Evolutionary conservation across 2,797 vertebrate genomes (phyloP), one percentile per base, ranked within the genome.

Genomic region (Lacerta agilis): DNA sequence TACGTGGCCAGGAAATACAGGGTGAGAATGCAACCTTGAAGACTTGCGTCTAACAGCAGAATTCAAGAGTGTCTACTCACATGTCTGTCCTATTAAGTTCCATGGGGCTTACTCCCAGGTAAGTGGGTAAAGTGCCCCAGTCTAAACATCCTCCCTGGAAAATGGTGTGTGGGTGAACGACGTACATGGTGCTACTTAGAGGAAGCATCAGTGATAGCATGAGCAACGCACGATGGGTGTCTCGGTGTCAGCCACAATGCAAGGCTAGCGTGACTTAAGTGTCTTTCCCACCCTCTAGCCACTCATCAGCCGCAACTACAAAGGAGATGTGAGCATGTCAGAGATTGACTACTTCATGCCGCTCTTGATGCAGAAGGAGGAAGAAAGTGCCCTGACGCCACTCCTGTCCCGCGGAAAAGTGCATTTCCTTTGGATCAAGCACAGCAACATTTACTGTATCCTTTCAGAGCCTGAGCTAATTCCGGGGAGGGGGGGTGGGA

Each of bases 381-480:
- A 99, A 89, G 98, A 99, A 82, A 98, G 98, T 0, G 95, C 97
- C 0, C 76, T 98, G 72, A 96, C 97, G 1, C 98, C 98, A 0
- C 96, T 99, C 1, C 95, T 99, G 86, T 96, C 97, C 38, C 97
- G 96, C 0, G 98, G 98, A 91, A 96, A 45, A 0, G 97, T 99
- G 55, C 98, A 99, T 91, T 99, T 99, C 94, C 95, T 99, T 90
- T 99, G 98, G 98, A 98, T 99, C 97, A 99, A 99, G 83, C 97
- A 99, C 95, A 98, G 96, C 97, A 99, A 99, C 95, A 97, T 99
- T 8, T 99, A 99, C 96, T 43, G 98, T 98, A 99, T 98, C 98
- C 97, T 96, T 91, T 43, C 41, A 29, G 20, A 23, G 5, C 1
- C 1, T 27, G 23, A 36, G 2, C 1, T 1, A 29, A 25, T 33